Evolutionary conservation across 2,797 vertebrate species (phyloP).

Genomic region (Dipus sagitta): DNA sequence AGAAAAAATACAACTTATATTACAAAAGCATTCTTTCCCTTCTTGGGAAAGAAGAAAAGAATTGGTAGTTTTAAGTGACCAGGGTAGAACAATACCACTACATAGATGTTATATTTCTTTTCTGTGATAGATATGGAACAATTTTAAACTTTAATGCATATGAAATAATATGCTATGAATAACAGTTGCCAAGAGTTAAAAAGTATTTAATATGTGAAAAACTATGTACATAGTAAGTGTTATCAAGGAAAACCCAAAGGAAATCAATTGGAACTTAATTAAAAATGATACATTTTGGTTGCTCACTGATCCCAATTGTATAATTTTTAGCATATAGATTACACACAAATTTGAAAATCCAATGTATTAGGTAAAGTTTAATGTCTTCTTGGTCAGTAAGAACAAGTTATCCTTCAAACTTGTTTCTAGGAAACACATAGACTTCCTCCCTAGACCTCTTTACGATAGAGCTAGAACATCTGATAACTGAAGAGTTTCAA

Average conservation of each 20-base stretch:
- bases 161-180: conserved; percentile 48
- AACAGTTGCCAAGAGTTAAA: conserved; percentile 48
- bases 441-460: background rate
- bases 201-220: conserved; percentile 71
- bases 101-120: conserved; percentile 52
- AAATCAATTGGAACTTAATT: conserved; percentile 37
- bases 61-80: background rate
- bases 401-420: background rate
- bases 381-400: background rate
- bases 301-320: background rate
- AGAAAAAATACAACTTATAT: background rate
- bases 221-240: conserved; percentile 69
- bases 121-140: conserved; percentile 71
- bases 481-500: background rate
- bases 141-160: conserved; percentile 31
- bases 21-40: background rate
- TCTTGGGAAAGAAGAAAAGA: background rate
- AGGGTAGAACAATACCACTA: background rate
- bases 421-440: background rate
- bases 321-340: conserved; percentile 29
- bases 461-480: background rate
- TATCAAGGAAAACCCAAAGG: conserved; percentile 49
- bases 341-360: background rate
- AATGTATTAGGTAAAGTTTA: background rate
- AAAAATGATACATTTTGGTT: conserved; percentile 20